Conservation (phyloP, 2,797 vertebrate genomes). For the Miopithecus talapoin region DNA sequence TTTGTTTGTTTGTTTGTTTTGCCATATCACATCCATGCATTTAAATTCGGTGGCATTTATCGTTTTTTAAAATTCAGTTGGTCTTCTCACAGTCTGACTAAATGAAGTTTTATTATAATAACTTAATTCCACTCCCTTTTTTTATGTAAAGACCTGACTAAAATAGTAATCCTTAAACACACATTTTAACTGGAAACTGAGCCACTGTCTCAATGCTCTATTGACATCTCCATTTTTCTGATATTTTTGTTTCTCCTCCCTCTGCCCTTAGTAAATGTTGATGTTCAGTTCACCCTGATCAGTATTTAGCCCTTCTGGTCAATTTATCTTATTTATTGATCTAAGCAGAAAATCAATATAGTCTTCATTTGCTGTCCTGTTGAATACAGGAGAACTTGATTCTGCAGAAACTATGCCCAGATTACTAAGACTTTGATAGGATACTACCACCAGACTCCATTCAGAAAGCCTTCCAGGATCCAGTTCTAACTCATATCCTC, state of each 20-base stretch:
- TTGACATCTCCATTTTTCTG: conserved; percentile 61
- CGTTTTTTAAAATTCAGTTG: background rate
- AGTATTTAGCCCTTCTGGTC: conserved; percentile 71
- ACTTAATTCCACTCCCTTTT: conserved; percentile 29
- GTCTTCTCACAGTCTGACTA: background rate
- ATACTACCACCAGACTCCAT: background rate
- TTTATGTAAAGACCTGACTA: background rate
- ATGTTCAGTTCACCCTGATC: conserved; percentile 67
- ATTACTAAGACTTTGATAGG: background rate
- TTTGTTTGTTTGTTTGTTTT: background rate
- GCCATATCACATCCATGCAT: background rate
- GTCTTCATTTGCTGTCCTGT: conserved; percentile 82
- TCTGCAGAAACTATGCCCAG: conserved; percentile 1
- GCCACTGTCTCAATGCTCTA: background rate
- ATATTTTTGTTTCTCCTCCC: conserved; percentile 53
- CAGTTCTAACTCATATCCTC: background rate
- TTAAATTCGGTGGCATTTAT: conserved; percentile 28
- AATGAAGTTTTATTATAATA: conserved; percentile 63
- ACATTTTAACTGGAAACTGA: conserved; percentile 45
- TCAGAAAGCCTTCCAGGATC: background rate
- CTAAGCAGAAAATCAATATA: conserved; percentile 83
- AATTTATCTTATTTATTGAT: conserved; percentile 84
- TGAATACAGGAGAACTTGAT: conserved; percentile 69
- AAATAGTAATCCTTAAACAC: conserved; percentile 57
- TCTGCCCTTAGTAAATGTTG: conserved; percentile 74